Percentiles rank a stretch among this genome's conserved stretches.
Conservation (phyloP, 2,797 vertebrate species). For the Hybognathus amarus region DNA sequence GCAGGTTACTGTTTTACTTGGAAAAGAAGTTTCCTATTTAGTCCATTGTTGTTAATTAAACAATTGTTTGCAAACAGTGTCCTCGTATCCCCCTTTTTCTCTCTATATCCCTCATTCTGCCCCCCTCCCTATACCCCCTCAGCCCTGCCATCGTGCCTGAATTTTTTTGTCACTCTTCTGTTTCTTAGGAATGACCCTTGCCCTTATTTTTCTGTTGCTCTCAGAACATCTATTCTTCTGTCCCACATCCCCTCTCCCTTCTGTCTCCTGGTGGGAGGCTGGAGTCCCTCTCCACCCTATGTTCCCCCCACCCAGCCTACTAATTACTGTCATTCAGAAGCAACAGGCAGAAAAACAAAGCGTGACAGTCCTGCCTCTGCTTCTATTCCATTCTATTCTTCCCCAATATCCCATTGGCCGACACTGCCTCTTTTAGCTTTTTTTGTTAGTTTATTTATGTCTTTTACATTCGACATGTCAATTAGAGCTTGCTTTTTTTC, state of each 20-base stretch:
- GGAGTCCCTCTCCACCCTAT: slow-evolving; percentile 60
- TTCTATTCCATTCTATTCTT: slow-evolving; percentile 65
- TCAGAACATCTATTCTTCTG: slow-evolving; percentile 32
- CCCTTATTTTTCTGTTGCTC: slow-evolving; percentile 9
- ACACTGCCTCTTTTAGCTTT: slow-evolving; percentile 61
- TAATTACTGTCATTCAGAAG: slow-evolving; percentile 85
- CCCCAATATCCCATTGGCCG: slow-evolving; percentile 68
- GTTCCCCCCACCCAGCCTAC: slow-evolving; percentile 72
- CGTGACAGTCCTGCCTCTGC: slow-evolving; percentile 76
- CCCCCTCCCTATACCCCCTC: neutral
- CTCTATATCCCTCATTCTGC: neutral
- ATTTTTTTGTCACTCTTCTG: slow-evolving; percentile 33
- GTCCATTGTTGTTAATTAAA: neutral
- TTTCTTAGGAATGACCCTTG: slow-evolving; percentile 29
- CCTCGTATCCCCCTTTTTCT: neutral
- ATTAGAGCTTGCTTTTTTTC: neutral
- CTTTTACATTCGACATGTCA: neutral
- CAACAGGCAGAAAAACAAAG: slow-evolving; percentile 86
- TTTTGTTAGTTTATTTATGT: neutral
- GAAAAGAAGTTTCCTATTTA: neutral
- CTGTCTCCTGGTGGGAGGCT: slow-evolving; percentile 69
- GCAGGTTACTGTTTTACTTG: neutral
- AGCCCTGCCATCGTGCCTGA: neutral
- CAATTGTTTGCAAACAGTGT: neutral
- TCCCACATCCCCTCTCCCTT: slow-evolving; percentile 28